phyloP scores from a whole-genome alignment of 2,797 vertebrate species.

The Danio choprae region DNA sequence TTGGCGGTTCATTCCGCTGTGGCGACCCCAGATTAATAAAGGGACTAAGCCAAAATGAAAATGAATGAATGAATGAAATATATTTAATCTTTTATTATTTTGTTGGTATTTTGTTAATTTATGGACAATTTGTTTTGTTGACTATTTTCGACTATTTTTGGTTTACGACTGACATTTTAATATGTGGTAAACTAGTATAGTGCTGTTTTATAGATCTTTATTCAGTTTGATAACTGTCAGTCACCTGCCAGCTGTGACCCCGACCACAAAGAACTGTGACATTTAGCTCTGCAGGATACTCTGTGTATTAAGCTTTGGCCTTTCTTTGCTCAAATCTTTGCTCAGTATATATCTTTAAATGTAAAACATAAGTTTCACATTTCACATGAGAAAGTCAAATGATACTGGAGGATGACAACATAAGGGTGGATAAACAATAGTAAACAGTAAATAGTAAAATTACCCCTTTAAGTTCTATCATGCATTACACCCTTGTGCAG shows the following conservation, averaged over 20 bases:
- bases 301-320: neutral
- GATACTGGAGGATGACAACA: neutral
- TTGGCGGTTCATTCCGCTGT: no score
- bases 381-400: no score
- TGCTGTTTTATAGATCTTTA: slow-evolving; percentile 32
- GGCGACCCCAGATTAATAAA: no score
- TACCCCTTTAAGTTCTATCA: neutral
- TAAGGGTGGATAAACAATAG: neutral
- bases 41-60: no score
- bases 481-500: neutral
- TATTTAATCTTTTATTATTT: no score
- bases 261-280: slow-evolving; percentile 46
- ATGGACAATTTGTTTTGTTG: neutral
- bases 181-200: neutral
- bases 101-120: neutral
- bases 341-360: no score
- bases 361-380: no score
- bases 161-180: neutral
- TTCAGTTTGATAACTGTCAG: slow-evolving; percentile 51
- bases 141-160: neutral
- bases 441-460: no score
- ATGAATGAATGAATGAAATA: no score
- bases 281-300: slow-evolving; percentile 8
- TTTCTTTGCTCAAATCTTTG: no score
- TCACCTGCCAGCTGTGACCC: slow-evolving; percentile 26